Base-by-base conservation (phyloP, 2,113 vertebrate species). In the Tetraodon nigroviridis region DNA sequence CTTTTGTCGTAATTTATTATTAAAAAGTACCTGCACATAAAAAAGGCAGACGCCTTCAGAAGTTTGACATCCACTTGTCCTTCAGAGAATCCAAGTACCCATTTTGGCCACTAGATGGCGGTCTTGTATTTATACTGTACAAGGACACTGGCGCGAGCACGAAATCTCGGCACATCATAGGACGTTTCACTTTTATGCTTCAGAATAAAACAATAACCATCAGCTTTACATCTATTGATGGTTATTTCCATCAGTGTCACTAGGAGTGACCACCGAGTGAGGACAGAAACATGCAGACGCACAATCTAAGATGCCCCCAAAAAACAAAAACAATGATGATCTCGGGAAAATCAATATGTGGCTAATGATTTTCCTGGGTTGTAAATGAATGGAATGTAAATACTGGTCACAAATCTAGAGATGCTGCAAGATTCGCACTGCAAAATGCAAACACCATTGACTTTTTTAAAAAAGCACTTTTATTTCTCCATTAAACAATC, bases 91-190 rank as follows among this genome's bases (percentile, higher is more conserved):
- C 19, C 3, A 6, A 51, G 61, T 45, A 17, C 61, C 12, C 3
- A 0, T n/a, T 45, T n/a, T 2, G 14, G 50, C 78, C 86, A 85
- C 79, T 75, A 86, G 86, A 86, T 86, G 83, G 78, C 75, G 50
- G 21, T 69, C 44, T 61, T 69, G 78, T 13, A 58, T 61, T 53
- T 7, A 44, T 7, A 27, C 37, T 7, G 40, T 7, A 27, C 37
- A 18, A n/a, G 16, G 55, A 27, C 29, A 51, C 5, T 12, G 5
- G n/a, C 14, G 4, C 5, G 22, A 27, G 17, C 2, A 21, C n/a
- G 42, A 27, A 27, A 18, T 2, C 19, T 57, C 45, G 41, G 37
- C 18, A n/a, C 41, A 48, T 54, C 6, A 51, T 52, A 44, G 49
- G 29, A 55, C 24, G 51, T 65, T 44, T 58, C 6, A 10, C 59